Evolutionary conservation across 2,888 invertebrate genomes (phyloP).

Genomic region (Pterobdella sp.): DNA sequence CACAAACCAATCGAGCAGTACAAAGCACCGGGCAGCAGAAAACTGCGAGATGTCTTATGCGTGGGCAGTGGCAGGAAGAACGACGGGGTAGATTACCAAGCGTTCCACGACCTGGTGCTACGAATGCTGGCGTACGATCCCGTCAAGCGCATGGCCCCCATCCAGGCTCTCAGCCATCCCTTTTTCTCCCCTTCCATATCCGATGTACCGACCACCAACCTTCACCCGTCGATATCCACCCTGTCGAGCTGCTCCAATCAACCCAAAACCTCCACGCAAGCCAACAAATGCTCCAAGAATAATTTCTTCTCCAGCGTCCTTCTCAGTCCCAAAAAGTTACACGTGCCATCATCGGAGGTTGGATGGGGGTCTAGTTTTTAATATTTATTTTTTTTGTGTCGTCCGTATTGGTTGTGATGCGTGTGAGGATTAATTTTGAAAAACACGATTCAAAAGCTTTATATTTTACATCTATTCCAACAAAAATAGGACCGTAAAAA

Average conservation of each 20-base stretch:
- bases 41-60: background rate
- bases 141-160: background rate
- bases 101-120: slow-evolving; percentile 10
- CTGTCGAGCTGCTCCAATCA: background rate
- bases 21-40: slow-evolving; percentile 7
- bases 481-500: no score
- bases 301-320: background rate
- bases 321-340: background rate
- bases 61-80: background rate
- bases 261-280: background rate
- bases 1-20: background rate
- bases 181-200: background rate
- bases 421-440: no score
- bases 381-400: background rate
- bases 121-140: slow-evolving; percentile 23
- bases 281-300: background rate
- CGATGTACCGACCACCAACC: background rate
- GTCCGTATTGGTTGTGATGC: background rate
- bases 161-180: slow-evolving; percentile 7
- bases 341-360: background rate
- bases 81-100: background rate
- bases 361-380: background rate
- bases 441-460: no score
- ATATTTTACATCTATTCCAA: no score
- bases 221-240: background rate